Percentiles rank a stretch among this genome's conserved stretches.
Conservation (phyloP, 2,113 vertebrate genomes). For the Euleptes europaea region DNA sequence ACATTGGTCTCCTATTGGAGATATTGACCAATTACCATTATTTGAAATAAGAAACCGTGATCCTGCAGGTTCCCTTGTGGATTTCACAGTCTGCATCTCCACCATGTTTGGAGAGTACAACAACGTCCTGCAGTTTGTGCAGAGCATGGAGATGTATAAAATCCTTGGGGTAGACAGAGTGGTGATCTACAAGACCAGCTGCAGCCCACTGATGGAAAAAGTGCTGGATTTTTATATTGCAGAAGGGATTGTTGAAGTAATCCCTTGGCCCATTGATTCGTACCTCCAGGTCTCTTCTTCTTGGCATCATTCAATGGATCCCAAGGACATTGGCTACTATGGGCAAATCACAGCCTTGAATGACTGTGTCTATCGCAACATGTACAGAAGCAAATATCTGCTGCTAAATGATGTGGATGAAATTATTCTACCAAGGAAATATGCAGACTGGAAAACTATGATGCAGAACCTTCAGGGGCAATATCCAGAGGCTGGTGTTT, state of each 20-base stretch:
- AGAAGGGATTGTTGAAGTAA: conserved; percentile 75
- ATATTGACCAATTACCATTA: conserved; percentile 20
- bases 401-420: conserved; percentile 80
- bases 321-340: conserved; percentile 40
- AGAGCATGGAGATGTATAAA: conserved; percentile 82
- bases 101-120: conserved; percentile 76
- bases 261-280: conserved; percentile 76
- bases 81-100: conserved; percentile 82
- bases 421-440: conserved; percentile 75
- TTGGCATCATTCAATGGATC: conserved; percentile 58
- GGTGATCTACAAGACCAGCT: conserved; percentile 81
- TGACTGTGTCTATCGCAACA: conserved; percentile 58
- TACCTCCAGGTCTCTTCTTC: conserved; percentile 67
- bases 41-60: conserved; percentile 70
- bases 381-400: conserved; percentile 56
- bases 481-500: conserved; percentile 57
- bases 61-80: conserved; percentile 37
- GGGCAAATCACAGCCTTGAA: conserved; percentile 58
- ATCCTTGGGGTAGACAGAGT: conserved; percentile 75
- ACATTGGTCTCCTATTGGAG: conserved; percentile 27
- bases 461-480: conserved; percentile 66
- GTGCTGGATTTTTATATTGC: conserved; percentile 71
- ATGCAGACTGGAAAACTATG: conserved; percentile 62
- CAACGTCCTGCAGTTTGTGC: conserved; percentile 80
- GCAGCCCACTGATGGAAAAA: conserved; percentile 70